Conservation (phyloP, 2,888 invertebrate species). For the Psylliodes chrysocephalus region DNA sequence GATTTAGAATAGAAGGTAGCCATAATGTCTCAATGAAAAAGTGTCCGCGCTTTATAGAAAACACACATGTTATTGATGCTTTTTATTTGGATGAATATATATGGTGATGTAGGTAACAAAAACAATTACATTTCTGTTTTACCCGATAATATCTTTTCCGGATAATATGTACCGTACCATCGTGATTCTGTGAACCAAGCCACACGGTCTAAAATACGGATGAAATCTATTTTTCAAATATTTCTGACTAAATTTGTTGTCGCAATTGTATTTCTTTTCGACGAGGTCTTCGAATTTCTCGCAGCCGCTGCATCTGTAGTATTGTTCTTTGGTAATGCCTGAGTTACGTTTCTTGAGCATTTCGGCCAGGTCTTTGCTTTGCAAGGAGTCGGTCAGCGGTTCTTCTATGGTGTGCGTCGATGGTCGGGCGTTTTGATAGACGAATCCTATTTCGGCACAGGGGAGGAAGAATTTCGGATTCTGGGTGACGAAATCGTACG, state of each 20-base stretch:
- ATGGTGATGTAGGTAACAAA: neutral
- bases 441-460: constrained; percentile 37
- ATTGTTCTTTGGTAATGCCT: neutral
- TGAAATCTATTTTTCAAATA: constrained; percentile 36
- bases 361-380: too few relatives aligned
- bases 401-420: neutral
- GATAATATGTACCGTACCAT: constrained; percentile 17
- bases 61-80: neutral
- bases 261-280: constrained; percentile 29
- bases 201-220: constrained; percentile 13
- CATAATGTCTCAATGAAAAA: too few relatives aligned
- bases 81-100: neutral
- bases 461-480: constrained; percentile 38
- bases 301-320: constrained; percentile 1
- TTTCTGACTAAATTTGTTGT: constrained; percentile 26
- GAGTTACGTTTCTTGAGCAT: constrained; percentile 32
- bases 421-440: constrained; percentile 36
- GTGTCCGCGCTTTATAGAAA: too few relatives aligned
- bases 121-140: constrained; percentile 7
- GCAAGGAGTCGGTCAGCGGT: neutral
- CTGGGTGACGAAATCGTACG: constrained; percentile 32
- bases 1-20: too few relatives aligned
- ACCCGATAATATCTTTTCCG: constrained; percentile 9
- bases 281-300: constrained; percentile 6
- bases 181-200: neutral